phyloP scores from a whole-genome alignment of 1,140 invertebrate genomes.

The Sminthurides bifidus region DNA sequence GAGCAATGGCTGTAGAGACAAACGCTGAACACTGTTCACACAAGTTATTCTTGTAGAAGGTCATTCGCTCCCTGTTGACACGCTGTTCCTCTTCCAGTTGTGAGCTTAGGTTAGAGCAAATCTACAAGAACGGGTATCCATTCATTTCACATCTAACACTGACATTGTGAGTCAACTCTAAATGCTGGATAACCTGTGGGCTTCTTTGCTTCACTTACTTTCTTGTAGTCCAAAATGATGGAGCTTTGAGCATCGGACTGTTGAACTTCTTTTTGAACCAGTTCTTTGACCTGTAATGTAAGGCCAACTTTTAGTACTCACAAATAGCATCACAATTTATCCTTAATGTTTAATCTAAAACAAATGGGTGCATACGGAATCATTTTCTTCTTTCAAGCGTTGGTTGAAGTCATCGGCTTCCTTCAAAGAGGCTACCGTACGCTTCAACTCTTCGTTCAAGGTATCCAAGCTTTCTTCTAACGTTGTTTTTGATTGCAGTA shows the following conservation, averaged over 20 bases:
- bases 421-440: slow-evolving; percentile 54
- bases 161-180: background rate
- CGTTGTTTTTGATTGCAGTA: slow-evolving; percentile 35
- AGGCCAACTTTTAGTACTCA: too few relatives aligned
- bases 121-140: slow-evolving; percentile 42
- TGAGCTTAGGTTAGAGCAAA: slow-evolving; percentile 57
- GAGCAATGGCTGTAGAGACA: slow-evolving; percentile 20
- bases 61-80: slow-evolving; percentile 26
- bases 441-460: slow-evolving; percentile 64
- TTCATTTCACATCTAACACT: background rate
- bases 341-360: too few relatives aligned
- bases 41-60: slow-evolving; percentile 28
- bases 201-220: slow-evolving; percentile 38
- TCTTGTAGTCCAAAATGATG: slow-evolving; percentile 85
- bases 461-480: slow-evolving; percentile 65
- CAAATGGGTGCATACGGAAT: slow-evolving; percentile 49
- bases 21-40: slow-evolving; percentile 24
- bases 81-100: slow-evolving; percentile 71
- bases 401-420: slow-evolving; percentile 74
- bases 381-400: slow-evolving; percentile 61
- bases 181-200: background rate
- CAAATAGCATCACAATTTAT: too few relatives aligned
- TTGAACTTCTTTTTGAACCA: slow-evolving; percentile 66
- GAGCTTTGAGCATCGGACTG: slow-evolving; percentile 57
- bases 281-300: slow-evolving; percentile 56